phyloP scores from a whole-genome alignment of 2,888 invertebrate genomes.

The Himalopsyche tibetana region DNA sequence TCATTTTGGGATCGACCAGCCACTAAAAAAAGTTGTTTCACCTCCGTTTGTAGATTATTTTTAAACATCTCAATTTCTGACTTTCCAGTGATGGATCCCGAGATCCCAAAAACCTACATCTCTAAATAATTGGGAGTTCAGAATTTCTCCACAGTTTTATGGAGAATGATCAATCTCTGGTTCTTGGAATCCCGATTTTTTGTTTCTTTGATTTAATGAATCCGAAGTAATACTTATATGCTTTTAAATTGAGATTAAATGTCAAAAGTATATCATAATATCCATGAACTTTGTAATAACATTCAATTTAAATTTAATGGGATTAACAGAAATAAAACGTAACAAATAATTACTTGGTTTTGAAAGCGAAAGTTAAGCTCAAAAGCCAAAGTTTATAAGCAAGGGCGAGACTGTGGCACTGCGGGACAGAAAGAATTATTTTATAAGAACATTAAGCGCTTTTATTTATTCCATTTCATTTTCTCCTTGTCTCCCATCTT shows the following conservation, averaged over 20 bases:
- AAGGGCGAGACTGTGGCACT: conserved; percentile 17
- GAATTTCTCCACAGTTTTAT: no score
- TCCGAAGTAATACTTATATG: neutral
- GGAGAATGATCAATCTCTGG: no score
- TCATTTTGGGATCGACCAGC: no score
- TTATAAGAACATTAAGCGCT: conserved; percentile 61
- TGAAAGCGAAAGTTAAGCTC: conserved; percentile 4
- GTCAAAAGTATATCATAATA: neutral
- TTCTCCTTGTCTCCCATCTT: conserved; percentile 49
- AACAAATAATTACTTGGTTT: conserved; percentile 31
- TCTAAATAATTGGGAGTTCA: no score
- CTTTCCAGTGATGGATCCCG: no score
- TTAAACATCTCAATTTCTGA: no score
- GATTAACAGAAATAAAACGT: conserved; percentile 15
- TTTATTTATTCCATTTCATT: conserved; percentile 63
- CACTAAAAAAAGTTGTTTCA: no score
- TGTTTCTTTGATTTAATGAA: no score
- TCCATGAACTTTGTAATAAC: conserved; percentile 10
- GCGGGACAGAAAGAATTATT: conserved; percentile 56
- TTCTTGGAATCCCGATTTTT: no score
- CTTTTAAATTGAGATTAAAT: neutral
- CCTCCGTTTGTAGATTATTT: no score
- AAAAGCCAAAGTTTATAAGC: conserved; percentile 37
- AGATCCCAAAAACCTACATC: no score
- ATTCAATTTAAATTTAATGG: conserved; percentile 2